phyloP scores from a whole-genome alignment of 2,797 vertebrate species.

The Leuciscus waleckii region DNA sequence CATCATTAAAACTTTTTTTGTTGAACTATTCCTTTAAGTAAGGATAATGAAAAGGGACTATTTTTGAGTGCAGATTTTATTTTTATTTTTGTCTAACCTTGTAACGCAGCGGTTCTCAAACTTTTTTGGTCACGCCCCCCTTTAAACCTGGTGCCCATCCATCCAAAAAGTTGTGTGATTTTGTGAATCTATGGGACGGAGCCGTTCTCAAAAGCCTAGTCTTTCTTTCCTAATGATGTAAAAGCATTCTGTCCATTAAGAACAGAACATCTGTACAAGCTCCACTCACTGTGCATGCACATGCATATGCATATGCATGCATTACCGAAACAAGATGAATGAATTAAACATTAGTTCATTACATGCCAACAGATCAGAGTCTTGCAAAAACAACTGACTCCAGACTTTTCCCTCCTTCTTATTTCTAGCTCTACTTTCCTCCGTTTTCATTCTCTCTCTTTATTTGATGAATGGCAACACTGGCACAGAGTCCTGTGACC shows the following conservation, averaged over 20 bases:
- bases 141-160: too few species aligned
- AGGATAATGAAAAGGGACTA: too few species aligned
- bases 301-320: constrained; percentile 1
- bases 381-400: not conserved
- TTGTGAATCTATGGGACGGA: not conserved
- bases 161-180: not conserved
- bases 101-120: not conserved
- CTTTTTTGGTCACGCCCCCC: too few species aligned
- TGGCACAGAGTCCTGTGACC: constrained; percentile 44
- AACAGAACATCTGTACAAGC: constrained; percentile 21
- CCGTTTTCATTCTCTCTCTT: constrained; percentile 17
- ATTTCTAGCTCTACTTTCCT: constrained; percentile 9
- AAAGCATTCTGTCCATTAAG: not conserved
- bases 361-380: constrained; percentile 4
- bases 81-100: not conserved
- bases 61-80: not conserved
- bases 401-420: constrained; percentile 20
- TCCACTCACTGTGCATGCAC: not conserved
- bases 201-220: not conserved
- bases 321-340: not conserved
- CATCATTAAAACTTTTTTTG: too few species aligned
- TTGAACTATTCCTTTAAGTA: too few species aligned
- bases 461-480: constrained; percentile 46
- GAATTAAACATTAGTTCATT: not conserved
- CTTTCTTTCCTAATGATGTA: not conserved